Percentiles rank a stretch among this genome's conserved stretches.
These are phyloP conservation scores for Phortica variegata DNA, from an alignment of 1,140 invertebrate genomes.

Conservation along the genomic window DNA sequence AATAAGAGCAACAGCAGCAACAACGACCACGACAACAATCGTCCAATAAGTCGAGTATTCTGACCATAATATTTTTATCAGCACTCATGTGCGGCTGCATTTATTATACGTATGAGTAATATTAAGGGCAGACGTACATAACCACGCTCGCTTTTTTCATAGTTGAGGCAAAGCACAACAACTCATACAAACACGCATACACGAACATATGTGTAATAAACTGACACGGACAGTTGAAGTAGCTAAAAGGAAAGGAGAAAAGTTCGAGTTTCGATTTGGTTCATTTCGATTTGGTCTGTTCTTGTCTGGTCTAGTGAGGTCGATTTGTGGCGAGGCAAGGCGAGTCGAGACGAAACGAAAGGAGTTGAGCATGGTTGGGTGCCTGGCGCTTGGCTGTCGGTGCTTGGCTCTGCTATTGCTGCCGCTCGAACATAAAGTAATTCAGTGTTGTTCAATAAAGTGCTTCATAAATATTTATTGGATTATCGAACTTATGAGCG, in stretches of 20 bases:
- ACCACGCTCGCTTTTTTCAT: conserved; percentile 1
- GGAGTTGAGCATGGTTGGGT: no score
- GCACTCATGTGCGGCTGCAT: no score
- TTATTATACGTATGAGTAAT: conserved; percentile 40
- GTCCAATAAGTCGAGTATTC: no score
- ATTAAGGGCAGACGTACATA: conserved; percentile 9
- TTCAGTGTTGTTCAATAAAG: conserved; percentile 55
- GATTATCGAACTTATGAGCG: conserved; percentile 47
- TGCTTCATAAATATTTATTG: conserved; percentile 55
- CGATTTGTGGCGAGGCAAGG: no score
- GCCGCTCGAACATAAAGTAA: conserved; percentile 32
- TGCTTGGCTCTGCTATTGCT: no score
- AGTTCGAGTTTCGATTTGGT: not conserved
- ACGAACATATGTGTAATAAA: not conserved
- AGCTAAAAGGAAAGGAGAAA: not conserved
- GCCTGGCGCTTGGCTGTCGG: no score
- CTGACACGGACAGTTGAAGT: not conserved
- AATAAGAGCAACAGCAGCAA: no score
- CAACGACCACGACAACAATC: no score
- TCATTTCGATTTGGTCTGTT: no score
- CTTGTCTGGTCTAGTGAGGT: no score
- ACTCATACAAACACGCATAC: not conserved
- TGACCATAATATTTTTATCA: no score
- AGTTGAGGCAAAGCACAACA: not conserved
- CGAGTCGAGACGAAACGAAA: no score